Conservation (phyloP, 1,140 invertebrate genomes). For the Cephus cinctus region DNA sequence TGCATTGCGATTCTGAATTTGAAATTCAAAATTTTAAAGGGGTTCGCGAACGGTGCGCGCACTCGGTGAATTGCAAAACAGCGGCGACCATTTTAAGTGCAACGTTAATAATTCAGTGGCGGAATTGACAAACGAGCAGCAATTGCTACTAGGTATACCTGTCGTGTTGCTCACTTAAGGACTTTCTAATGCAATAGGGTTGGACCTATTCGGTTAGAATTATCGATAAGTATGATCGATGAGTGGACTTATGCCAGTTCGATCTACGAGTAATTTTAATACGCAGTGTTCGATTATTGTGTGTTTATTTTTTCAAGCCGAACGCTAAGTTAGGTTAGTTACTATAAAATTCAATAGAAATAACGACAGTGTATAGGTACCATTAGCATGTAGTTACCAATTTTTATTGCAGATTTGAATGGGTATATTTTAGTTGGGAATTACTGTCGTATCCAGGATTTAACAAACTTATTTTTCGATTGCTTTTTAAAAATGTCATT, state of each 20-base stretch:
- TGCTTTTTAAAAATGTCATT: no score
- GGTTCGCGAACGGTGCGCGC: not conserved
- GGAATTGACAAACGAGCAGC: constrained; percentile 34
- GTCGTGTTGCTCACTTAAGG: constrained; percentile 7
- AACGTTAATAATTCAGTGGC: constrained; percentile 28
- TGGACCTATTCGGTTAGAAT: constrained; percentile 31
- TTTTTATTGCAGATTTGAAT: no score
- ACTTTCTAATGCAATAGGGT: constrained; percentile 24
- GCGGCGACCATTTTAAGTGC: not conserved
- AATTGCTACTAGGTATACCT: constrained; percentile 32
- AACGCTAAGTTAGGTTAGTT: no score
- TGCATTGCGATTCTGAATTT: no score
- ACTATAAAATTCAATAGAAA: no score
- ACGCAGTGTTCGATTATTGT: constrained; percentile 15
- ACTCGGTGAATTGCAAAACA: constrained; percentile 18
- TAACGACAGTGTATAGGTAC: no score
- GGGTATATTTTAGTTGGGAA: no score
- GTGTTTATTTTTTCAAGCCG: no score
- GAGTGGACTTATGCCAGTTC: constrained; percentile 26
- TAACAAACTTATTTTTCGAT: no score
- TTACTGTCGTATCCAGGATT: no score
- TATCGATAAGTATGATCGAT: constrained; percentile 34
- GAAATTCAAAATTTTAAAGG: no score
- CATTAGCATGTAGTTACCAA: no score
- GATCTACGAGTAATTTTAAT: constrained; percentile 9